Percentiles rank a stretch among this genome's conserved stretches.
phyloP scores from a whole-genome alignment of 2,797 vertebrate species.

The Acropternis orthonyx region DNA sequence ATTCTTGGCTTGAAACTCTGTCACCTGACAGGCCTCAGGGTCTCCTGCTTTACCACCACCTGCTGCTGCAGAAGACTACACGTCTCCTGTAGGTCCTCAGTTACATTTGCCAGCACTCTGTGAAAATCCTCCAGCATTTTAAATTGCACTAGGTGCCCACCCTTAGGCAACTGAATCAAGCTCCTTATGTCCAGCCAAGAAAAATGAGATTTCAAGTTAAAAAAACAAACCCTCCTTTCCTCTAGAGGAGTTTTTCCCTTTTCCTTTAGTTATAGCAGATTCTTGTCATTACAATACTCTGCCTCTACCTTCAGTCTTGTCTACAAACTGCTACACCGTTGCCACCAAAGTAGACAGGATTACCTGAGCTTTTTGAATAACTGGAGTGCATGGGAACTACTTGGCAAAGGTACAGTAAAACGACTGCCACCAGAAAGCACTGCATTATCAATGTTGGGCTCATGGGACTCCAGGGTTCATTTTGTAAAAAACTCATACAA shows the following conservation, averaged over 20 bases:
- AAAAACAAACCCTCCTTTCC: neutral
- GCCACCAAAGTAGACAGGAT: neutral
- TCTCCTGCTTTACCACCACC: constrained; percentile 13
- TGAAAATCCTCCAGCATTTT: constrained; percentile 1
- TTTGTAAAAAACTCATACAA: neutral
- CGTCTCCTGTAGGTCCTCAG: neutral
- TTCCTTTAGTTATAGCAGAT: neutral
- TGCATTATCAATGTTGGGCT: neutral
- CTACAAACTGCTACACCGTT: neutral
- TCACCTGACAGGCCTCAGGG: neutral
- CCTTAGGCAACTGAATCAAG: neutral
- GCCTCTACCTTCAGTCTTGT: neutral
- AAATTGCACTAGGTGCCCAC: neutral
- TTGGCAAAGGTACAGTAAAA: neutral
- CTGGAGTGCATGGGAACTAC: neutral
- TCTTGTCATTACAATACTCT: neutral
- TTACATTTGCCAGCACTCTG: neutral
- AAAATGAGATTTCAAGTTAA: neutral
- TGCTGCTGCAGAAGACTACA: neutral
- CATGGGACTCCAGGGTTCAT: neutral
- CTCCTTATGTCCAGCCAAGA: neutral
- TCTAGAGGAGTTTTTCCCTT: neutral
- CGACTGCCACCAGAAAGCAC: neutral
- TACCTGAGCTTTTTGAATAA: neutral
- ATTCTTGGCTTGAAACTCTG: neutral